These are phyloP conservation scores for Strix uralensis DNA, from an alignment of 2,113 vertebrate genomes.

Conservation along the genomic window DNA sequence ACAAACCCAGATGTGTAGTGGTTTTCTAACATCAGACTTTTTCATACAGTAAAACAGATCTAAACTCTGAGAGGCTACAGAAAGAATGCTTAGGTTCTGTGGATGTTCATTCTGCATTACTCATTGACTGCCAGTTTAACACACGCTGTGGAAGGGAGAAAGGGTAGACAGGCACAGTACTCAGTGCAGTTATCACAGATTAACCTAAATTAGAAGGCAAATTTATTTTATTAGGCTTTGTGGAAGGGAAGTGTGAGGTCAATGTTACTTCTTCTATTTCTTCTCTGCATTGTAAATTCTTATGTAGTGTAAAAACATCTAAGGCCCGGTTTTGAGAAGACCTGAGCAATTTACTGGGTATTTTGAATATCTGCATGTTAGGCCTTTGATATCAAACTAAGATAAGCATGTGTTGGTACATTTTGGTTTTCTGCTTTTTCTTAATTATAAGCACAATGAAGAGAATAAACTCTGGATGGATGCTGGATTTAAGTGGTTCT, in stretches of 20 bases:
- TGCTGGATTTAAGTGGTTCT: neutral
- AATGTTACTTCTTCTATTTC: neutral
- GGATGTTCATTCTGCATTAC: neutral
- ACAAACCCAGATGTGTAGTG: neutral
- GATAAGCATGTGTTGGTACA: neutral
- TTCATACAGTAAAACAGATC: neutral
- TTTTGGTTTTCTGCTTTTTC: neutral
- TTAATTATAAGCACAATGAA: neutral
- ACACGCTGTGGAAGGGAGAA: neutral
- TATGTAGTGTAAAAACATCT: neutral
- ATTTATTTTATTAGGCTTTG: neutral
- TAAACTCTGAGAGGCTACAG: neutral
- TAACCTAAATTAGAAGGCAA: neutral
- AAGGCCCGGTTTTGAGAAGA: neutral
- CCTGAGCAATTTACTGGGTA: neutral
- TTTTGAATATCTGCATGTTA: neutral
- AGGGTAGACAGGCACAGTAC: neutral
- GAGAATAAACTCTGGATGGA: neutral
- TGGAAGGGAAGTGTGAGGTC: neutral
- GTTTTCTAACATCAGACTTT: neutral
- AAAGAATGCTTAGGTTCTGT: neutral
- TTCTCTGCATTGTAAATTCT: neutral
- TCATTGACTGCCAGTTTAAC: neutral
- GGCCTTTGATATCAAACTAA: neutral
- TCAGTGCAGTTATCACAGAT: neutral